Evolutionary conservation across 1,140 invertebrate species (phyloP).

Genomic region (Chironomus tepperi): DNA sequence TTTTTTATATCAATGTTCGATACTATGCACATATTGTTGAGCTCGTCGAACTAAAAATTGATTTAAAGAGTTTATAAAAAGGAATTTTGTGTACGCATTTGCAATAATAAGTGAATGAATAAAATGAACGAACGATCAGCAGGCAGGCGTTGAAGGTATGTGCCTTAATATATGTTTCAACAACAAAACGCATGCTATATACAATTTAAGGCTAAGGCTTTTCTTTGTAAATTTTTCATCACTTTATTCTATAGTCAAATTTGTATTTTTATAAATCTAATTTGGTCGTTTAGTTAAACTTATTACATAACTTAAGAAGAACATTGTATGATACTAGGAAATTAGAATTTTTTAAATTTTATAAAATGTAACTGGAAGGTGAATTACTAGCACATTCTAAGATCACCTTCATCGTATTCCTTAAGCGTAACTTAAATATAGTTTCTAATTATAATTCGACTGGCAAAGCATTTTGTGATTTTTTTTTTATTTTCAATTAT

Average conservation of each 20-base stretch:
- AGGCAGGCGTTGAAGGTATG: not conserved
- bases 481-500: not conserved
- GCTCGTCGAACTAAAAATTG: not conserved
- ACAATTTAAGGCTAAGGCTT: too few species aligned
- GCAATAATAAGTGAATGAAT: constrained; percentile 6
- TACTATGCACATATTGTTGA: not conserved
- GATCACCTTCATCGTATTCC: too few species aligned
- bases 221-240: too few species aligned
- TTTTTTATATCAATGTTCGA: not conserved
- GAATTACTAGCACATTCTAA: too few species aligned
- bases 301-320: not conserved
- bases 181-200: too few species aligned
- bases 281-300: not conserved
- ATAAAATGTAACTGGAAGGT: not conserved
- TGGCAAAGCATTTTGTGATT: not conserved
- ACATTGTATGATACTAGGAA: not conserved
- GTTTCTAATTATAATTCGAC: not conserved
- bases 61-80: constrained; percentile 1
- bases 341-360: not conserved
- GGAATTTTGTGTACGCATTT: constrained; percentile 1
- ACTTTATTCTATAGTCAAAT: not conserved
- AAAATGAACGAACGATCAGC: not conserved
- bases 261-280: not conserved
- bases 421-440: too few species aligned
- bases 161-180: not conserved